Base-by-base conservation (phyloP, 2,888 invertebrate genomes). In the Ptychoptera albimana region DNA sequence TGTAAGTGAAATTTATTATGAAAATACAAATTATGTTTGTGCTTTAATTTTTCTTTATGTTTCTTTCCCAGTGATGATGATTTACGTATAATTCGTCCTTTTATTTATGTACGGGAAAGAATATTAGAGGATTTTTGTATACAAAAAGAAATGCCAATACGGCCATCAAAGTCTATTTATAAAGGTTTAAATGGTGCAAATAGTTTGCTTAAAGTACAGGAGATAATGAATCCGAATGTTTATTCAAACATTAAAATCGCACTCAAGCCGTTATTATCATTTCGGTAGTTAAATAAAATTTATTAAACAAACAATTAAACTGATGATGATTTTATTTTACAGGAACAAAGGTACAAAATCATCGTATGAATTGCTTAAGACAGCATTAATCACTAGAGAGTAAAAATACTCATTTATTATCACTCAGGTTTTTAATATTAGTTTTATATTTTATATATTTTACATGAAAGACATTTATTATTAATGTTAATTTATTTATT, bases 61-160 rank as follows among this genome's bases (percentile, higher is more conserved):
- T n/a, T n/a, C n/a, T n/a, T 14, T 45, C 44, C 16, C 35, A 50
- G 87, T 52, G 83, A 86, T 47, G 78, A 81, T 50, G 79, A 84
- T 57, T 62, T 92, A 42, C 74, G 88, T 48, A 81, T 92, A 16
- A 82, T 91, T 48, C 73, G 91, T 42, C 91, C 92, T 13, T 82
- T 91, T 57, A 80, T 88, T 10, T 87, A 86, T 67, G 86, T 88
- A 10, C 73, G 91, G 35, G 87, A 85, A 54, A 75, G 75, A 55
- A 16, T 45, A 8, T 37, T 53, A n/a, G 51, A 51, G 44, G 48
- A 50, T 38, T 53, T 53, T 44, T 45, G 49, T 1, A 45, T 47
- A 8, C 47, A 50, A 11, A 50, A 51, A 36, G 40, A 51, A 43
- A 16, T 53, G 14, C 53, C 53, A 40, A 45, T 47, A 10, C 46